Percentiles rank a stretch among this genome's conserved stretches.
phyloP scores from a whole-genome alignment of 2,113 vertebrate species.

The Alethe castanea region DNA sequence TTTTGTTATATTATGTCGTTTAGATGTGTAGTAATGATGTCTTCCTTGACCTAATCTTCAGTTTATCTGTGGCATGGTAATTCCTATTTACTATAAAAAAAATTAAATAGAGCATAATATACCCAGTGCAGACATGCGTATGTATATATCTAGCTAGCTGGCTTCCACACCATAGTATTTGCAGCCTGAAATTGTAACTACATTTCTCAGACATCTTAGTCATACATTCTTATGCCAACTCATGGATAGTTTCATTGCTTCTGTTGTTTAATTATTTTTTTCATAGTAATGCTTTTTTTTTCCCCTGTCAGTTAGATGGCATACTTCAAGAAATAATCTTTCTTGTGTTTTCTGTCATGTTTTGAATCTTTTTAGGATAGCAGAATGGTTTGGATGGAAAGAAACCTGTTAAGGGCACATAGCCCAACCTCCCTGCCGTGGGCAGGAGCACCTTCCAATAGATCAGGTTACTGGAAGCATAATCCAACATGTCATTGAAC shows the following conservation, averaged over 20 bases:
- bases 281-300: background rate
- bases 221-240: background rate
- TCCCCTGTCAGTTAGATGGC: background rate
- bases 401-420: background rate
- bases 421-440: accelerated
- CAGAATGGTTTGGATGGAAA: background rate
- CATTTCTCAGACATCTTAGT: background rate
- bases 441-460: background rate
- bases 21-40: background rate
- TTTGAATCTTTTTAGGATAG: background rate
- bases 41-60: background rate
- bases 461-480: background rate
- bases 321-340: background rate
- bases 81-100: background rate
- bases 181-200: background rate
- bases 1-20: background rate
- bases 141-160: background rate
- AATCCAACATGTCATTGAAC: background rate
- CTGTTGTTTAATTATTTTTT: background rate
- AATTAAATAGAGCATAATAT: background rate
- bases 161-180: background rate
- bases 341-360: background rate
- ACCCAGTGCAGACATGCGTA: background rate
- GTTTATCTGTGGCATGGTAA: background rate
- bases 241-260: background rate